Conservation (phyloP, 2,797 vertebrate species). For the Sebastolobus altivelis region DNA sequence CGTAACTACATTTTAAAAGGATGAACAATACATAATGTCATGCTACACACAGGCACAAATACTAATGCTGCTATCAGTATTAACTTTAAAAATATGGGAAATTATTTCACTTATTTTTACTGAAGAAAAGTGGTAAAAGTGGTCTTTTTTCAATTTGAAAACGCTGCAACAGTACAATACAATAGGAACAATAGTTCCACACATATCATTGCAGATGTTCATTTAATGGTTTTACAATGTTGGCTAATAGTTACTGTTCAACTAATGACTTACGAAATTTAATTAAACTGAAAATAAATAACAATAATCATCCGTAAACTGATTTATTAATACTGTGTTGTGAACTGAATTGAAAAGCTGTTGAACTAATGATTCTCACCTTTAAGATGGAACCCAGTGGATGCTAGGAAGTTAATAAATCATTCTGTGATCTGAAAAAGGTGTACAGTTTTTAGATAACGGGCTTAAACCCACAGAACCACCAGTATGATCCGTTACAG, state of each 20-base stretch:
- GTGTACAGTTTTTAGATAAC: neutral
- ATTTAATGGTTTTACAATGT: neutral
- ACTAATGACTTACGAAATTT: neutral
- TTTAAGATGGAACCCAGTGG: neutral
- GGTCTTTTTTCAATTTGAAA: neutral
- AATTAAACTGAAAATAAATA: neutral
- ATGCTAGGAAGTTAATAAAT: slow-evolving; percentile 1
- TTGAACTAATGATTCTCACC: neutral
- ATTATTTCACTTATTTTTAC: neutral
- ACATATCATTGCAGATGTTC: neutral
- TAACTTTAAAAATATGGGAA: neutral
- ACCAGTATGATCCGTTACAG: neutral
- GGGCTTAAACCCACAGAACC: neutral
- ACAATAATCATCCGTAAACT: neutral
- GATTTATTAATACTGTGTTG: neutral
- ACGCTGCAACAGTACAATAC: neutral
- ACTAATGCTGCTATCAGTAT: neutral
- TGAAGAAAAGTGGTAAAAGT: neutral
- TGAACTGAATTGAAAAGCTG: neutral
- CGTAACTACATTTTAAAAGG: neutral
- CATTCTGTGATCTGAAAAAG: neutral
- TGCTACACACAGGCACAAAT: neutral
- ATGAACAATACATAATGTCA: neutral
- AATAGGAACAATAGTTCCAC: neutral
- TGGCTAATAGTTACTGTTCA: neutral